Evolutionary conservation across 37 sponge, comb jelly and placozoan species (phyloP).

Genomic region (Geodia barretti): DNA sequence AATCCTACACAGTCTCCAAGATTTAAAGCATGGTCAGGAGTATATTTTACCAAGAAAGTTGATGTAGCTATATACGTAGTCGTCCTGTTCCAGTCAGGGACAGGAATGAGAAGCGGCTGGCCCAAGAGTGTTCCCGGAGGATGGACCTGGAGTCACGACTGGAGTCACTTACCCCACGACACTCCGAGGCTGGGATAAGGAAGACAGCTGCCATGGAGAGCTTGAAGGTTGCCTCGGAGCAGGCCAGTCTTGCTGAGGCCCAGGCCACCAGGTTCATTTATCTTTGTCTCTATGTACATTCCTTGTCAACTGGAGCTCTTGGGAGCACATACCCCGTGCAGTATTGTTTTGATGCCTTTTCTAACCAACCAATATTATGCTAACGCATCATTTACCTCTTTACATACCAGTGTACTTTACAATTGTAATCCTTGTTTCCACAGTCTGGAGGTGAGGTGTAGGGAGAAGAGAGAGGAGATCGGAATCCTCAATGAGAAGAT

Average conservation of each 20-base stretch:
- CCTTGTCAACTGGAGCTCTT: too few relatives aligned
- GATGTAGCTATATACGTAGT: neutral
- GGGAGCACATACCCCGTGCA: neutral
- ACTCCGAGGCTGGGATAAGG: neutral
- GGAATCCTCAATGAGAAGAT: slow-evolving; percentile 19
- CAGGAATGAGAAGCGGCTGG: slow-evolving; percentile 38
- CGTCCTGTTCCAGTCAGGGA: slow-evolving; percentile 13
- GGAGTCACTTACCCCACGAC: neutral
- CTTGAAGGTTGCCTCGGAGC: neutral
- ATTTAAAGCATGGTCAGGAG: slow-evolving; percentile 55
- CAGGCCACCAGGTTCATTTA: neutral
- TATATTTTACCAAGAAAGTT: neutral
- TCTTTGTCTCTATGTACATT: too few relatives aligned
- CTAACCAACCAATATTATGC: neutral
- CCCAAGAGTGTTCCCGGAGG: slow-evolving; percentile 32
- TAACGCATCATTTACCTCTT: neutral
- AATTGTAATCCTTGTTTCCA: neutral
- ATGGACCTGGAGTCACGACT: slow-evolving; percentile 30
- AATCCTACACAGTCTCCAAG: slow-evolving; percentile 41
- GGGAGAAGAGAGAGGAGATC: slow-evolving; percentile 18
- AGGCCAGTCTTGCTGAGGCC: neutral
- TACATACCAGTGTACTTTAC: neutral
- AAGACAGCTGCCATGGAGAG: too few relatives aligned
- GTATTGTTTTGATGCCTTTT: neutral
- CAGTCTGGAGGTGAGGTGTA: slow-evolving; percentile 3